Conservation (phyloP, 2,113 vertebrate species). For the Brachypteracias leptosomus region DNA sequence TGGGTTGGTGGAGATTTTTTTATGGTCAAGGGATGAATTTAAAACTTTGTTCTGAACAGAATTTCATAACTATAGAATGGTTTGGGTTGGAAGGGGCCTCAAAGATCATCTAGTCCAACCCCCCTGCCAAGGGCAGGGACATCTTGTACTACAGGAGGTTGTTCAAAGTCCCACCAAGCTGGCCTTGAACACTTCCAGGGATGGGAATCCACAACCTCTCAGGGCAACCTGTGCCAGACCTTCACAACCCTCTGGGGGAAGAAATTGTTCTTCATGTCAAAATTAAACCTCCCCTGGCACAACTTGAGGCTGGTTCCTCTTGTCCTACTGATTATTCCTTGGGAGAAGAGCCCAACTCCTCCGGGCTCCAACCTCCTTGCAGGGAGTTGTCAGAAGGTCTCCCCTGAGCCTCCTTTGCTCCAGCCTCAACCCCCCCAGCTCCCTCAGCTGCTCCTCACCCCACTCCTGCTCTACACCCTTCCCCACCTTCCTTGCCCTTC, state of each 20-base stretch:
- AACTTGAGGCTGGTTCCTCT: too few relatives aligned
- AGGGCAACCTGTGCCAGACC: rapidly evolving
- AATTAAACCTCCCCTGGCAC: too few relatives aligned
- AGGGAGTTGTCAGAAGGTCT: too few relatives aligned
- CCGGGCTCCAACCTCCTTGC: too few relatives aligned
- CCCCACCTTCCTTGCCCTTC: too few relatives aligned
- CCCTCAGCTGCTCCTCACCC: too few relatives aligned
- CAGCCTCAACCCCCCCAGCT: too few relatives aligned
- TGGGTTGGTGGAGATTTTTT: not conserved
- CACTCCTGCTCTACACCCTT: too few relatives aligned
- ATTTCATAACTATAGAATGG: not conserved
- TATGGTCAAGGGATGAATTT: not conserved
- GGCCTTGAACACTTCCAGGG: not conserved
- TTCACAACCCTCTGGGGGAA: not conserved
- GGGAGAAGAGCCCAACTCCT: too few relatives aligned
- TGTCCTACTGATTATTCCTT: too few relatives aligned
- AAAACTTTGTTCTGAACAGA: not conserved
- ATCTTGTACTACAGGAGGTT: not conserved
- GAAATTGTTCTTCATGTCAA: not conserved
- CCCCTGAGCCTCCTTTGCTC: too few relatives aligned
- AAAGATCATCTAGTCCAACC: not conserved
- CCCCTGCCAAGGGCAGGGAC: not conserved
- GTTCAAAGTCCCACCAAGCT: not conserved
- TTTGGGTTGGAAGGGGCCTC: not conserved
- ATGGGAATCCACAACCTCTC: not conserved